Conservation (phyloP, 23 tunicate genomes). For the Halocynthia roretzi region DNA sequence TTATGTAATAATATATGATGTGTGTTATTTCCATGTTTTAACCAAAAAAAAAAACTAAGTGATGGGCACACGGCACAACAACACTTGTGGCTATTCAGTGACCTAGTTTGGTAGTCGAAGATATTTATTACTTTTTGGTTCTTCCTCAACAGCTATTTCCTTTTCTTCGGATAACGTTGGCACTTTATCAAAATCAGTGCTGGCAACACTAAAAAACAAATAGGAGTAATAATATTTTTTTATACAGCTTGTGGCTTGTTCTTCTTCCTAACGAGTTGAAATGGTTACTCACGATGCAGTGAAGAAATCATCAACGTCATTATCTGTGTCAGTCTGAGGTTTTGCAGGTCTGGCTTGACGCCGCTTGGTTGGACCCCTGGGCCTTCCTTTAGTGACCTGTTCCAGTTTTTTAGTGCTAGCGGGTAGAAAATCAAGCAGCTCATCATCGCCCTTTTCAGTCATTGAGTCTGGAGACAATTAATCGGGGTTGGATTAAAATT, state of each 20-base stretch:
- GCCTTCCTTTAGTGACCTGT: constrained; percentile 55
- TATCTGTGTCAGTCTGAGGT: constrained; percentile 10
- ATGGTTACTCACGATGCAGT: constrained; percentile 27
- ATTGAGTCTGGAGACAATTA: too few relatives aligned
- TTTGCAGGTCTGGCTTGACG: constrained; percentile 13
- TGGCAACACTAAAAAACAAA: constrained; percentile 42
- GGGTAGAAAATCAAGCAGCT: constrained; percentile 8
- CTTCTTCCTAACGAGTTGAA: not conserved
- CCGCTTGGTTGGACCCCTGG: constrained; percentile 37
- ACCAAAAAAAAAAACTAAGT: not conserved
- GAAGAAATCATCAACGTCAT: constrained; percentile 59
- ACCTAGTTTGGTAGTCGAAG: not conserved
- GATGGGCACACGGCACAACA: too few relatives aligned
- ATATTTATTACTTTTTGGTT: not conserved
- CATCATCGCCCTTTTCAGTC: not conserved
- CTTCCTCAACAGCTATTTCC: constrained; percentile 37
- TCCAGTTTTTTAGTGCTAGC: constrained; percentile 39
- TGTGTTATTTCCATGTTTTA: not conserved
- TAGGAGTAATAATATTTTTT: not conserved
- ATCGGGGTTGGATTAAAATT: too few relatives aligned
- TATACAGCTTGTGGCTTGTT: not conserved
- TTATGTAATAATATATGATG: not conserved
- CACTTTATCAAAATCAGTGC: constrained; percentile 49
- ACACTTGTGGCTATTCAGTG: not conserved
- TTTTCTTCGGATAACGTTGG: constrained; percentile 46